Conservation (phyloP, 2,888 invertebrate genomes). For the Colostygia pectinataria region DNA sequence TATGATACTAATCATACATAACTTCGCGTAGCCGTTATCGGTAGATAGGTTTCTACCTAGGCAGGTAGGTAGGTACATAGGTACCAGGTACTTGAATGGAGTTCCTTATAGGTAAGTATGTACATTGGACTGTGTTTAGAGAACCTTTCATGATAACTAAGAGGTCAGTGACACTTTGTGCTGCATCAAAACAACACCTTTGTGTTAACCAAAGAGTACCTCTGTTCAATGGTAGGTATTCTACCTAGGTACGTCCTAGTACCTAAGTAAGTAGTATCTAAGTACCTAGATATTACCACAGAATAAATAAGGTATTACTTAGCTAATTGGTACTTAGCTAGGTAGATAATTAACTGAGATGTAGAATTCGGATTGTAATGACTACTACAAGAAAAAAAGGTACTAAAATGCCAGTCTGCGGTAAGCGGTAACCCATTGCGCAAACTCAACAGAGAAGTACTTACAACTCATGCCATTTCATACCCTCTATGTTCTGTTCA, state of each 20-base stretch:
- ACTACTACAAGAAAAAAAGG: too few species aligned
- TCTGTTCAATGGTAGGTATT: too few species aligned
- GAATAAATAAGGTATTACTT: not conserved
- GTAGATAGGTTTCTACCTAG: not conserved
- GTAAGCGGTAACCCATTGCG: conserved; percentile 33
- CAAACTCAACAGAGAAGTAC: conserved; percentile 26
- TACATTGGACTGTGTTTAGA: too few species aligned
- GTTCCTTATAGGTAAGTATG: too few species aligned
- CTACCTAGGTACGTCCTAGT: not conserved
- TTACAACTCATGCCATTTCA: conserved; percentile 36
- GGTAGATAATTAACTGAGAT: too few species aligned
- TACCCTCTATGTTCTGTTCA: conserved; percentile 38
- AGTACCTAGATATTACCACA: not conserved
- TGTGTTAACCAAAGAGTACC: too few species aligned
- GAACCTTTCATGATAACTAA: not conserved
- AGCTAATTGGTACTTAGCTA: too few species aligned
- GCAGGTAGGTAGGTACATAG: not conserved
- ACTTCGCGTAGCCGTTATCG: too few species aligned
- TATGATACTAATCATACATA: too few species aligned
- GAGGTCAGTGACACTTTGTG: conserved; percentile 12
- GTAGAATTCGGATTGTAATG: too few species aligned
- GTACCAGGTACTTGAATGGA: too few species aligned
- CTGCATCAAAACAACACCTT: conserved; percentile 7
- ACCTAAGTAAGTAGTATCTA: not conserved
- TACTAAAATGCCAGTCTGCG: conserved; percentile 27